A percentile compares a stretch with the other conserved stretches of the same genome.
Conservation (phyloP, 2,113 vertebrate species). For the Lonchura striata region DNA sequence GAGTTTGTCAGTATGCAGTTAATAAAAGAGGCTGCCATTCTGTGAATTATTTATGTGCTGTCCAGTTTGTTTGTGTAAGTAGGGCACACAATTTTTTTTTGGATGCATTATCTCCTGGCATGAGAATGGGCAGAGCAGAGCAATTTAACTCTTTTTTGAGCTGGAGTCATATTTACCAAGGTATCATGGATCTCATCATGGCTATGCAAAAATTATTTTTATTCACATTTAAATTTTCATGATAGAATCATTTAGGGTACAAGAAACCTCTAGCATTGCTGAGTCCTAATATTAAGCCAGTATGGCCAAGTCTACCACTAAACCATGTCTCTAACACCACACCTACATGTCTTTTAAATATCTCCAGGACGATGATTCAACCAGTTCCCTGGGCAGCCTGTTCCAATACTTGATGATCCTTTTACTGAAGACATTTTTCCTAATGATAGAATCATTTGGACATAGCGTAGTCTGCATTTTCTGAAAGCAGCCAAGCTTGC, state of each 20-base stretch:
- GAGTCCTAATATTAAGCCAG: neutral
- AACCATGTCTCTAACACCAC: neutral
- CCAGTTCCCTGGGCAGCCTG: neutral
- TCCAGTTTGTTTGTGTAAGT: neutral
- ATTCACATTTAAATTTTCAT: neutral
- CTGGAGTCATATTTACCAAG: neutral
- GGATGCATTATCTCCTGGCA: neutral
- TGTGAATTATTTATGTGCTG: neutral
- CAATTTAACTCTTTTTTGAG: neutral
- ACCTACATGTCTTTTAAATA: neutral
- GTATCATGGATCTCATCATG: neutral
- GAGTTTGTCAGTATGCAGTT: neutral
- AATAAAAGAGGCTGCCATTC: neutral
- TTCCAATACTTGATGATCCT: neutral
- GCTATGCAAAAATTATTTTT: rapidly evolving
- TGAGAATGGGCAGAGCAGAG: neutral
- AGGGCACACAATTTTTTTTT: neutral
- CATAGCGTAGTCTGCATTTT: neutral
- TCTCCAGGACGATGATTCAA: neutral
- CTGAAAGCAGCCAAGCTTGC: neutral
- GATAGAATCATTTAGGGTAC: neutral
- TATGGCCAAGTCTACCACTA: neutral
- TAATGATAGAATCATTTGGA: neutral
- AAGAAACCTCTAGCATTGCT: neutral
- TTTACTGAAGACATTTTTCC: neutral